phyloP scores from a whole-genome alignment of 2,113 vertebrate species.

The Thinocorus orbignyianus region DNA sequence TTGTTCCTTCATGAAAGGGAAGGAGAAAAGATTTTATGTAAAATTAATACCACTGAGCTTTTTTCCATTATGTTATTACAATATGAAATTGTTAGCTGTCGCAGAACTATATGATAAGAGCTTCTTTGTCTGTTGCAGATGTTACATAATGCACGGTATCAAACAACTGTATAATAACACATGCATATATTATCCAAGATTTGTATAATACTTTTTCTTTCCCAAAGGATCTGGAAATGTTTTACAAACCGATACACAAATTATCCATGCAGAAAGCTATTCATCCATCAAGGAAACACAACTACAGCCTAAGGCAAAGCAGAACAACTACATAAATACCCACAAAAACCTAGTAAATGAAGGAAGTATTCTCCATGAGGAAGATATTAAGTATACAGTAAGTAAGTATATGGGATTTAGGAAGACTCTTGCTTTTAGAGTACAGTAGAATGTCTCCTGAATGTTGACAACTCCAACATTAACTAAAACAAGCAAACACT shows the following conservation, averaged over 20 bases:
- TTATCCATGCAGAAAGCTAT: conserved; percentile 8
- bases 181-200: not conserved
- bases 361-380: not conserved
- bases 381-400: not conserved
- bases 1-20: not conserved
- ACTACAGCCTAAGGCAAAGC: conserved; percentile 37
- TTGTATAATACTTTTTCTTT: not conserved
- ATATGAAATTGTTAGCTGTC: not conserved
- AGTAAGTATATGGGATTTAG: not conserved
- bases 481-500: not conserved
- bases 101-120: not conserved
- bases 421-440: not conserved
- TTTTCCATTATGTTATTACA: not conserved
- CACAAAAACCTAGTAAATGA: not conserved
- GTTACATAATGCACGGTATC: not conserved
- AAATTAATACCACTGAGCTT: not conserved
- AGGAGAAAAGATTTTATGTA: not conserved
- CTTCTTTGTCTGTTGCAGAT: not conserved
- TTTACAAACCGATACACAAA: conserved; percentile 52
- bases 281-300: conserved; percentile 34
- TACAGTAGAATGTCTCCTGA: not conserved
- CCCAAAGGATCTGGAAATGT: conserved; percentile 28
- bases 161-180: not conserved
- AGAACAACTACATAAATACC: not conserved
- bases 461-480: not conserved